Conservation (phyloP, 2,888 invertebrate genomes). For the Diplazon laetatorius region DNA sequence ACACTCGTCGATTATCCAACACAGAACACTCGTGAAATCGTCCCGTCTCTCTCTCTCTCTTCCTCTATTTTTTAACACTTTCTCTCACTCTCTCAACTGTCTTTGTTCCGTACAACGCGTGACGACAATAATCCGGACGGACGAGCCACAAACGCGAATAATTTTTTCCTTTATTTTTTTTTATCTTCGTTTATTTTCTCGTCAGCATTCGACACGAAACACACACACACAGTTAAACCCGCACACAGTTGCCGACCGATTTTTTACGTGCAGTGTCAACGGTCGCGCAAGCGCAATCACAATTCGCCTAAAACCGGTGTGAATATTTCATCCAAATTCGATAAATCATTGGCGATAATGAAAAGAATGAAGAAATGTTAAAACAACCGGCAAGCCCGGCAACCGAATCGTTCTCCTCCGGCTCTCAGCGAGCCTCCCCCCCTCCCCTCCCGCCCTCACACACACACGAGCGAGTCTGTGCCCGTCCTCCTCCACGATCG, state of each 20-base stretch:
- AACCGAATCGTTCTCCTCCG: constrained; percentile 9
- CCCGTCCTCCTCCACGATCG: background rate
- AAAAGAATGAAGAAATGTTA: background rate
- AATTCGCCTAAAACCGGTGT: constrained; percentile 45
- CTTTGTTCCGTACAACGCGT: constrained; percentile 25
- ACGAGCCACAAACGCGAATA: constrained; percentile 26
- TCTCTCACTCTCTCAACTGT: no score
- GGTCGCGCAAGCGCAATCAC: no score
- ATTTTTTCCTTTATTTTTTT: no score
- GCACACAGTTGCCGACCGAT: no score
- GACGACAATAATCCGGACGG: background rate
- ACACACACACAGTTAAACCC: no score
- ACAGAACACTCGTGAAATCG: constrained; percentile 26
- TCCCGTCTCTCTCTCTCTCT: constrained; percentile 28
- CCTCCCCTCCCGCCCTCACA: no score
- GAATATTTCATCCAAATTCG: constrained; percentile 9
- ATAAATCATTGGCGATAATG: background rate
- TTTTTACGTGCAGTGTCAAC: no score
- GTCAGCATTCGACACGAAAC: background rate
- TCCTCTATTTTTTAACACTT: constrained; percentile 34
- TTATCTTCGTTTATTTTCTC: no score
- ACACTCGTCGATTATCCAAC: constrained; percentile 25
- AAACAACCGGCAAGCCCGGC: background rate
- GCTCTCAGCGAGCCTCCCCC: background rate
- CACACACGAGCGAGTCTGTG: no score